These are phyloP conservation scores for Abrostola tripartita DNA, from an alignment of 2,888 invertebrate species.

Conservation along the genomic window DNA sequence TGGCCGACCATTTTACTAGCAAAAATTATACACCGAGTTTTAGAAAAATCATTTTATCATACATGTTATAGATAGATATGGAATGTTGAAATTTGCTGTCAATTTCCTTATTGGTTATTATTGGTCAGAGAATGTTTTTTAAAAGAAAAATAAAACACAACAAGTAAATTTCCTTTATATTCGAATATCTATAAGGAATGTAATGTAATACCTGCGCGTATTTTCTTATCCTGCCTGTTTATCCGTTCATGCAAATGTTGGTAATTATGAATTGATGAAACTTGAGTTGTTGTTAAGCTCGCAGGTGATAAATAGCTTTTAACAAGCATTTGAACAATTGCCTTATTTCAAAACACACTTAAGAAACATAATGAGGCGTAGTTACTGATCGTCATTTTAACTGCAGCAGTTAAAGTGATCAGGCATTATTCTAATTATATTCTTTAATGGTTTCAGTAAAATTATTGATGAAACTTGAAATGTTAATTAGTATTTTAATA, in stretches of 20 bases:
- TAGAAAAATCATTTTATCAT: constrained; percentile 43
- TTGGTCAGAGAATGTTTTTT: too few relatives aligned
- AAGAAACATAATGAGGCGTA: constrained; percentile 1
- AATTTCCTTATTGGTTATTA: too few relatives aligned
- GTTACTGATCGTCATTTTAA: constrained; percentile 1
- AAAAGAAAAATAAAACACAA: too few relatives aligned
- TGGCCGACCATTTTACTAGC: constrained; percentile 72
- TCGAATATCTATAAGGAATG: too few relatives aligned
- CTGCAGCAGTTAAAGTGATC: background rate
- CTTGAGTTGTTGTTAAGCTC: constrained; percentile 1
- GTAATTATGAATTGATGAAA: constrained; percentile 3
- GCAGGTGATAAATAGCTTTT: constrained; percentile 1
- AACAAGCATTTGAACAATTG: constrained; percentile 1
- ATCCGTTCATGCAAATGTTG: background rate
- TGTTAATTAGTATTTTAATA: too few relatives aligned
- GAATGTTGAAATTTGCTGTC: too few relatives aligned
- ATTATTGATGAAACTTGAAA: too few relatives aligned
- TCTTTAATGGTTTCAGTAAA: too few relatives aligned
- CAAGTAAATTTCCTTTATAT: too few relatives aligned
- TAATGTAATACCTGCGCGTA: background rate
- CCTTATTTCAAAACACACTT: constrained; percentile 4
- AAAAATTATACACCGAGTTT: constrained; percentile 58
- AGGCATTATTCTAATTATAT: background rate
- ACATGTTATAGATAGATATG: background rate
- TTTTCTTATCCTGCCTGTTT: background rate